Percentiles rank a stretch among this genome's conserved stretches.
These are phyloP conservation scores for Calypte anna DNA, from an alignment of 2,113 vertebrate species.

Conservation along the genomic window DNA sequence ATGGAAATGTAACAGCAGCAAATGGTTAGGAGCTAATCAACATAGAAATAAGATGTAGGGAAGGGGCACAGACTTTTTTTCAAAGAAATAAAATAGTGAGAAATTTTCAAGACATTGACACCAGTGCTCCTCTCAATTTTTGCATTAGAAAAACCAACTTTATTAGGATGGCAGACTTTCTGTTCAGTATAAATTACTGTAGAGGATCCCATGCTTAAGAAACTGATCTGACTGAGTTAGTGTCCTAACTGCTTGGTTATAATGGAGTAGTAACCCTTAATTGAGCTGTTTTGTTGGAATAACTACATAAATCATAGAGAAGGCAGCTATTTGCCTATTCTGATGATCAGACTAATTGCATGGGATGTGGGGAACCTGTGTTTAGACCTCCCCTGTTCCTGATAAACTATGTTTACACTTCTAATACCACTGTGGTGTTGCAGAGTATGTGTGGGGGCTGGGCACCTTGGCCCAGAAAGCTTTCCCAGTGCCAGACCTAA, in stretches of 20 bases:
- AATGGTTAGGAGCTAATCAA: slow-evolving; percentile 17
- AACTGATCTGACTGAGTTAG: neutral
- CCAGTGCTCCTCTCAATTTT: neutral
- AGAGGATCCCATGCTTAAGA: neutral
- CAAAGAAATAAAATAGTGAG: slow-evolving; percentile 5
- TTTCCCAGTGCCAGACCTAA: neutral
- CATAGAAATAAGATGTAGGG: neutral
- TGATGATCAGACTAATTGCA: neutral
- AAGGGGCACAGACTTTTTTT: neutral
- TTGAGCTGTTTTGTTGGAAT: slow-evolving; percentile 24
- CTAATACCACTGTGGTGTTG: neutral
- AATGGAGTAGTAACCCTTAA: slow-evolving; percentile 30
- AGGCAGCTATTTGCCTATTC: slow-evolving; percentile 45
- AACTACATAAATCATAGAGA: slow-evolving; percentile 22
- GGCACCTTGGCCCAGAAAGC: accelerated
- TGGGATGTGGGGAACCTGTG: slow-evolving; percentile 18
- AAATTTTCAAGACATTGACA: neutral
- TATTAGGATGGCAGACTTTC: neutral
- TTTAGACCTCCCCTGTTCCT: neutral
- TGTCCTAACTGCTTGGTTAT: neutral
- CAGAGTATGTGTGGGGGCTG: accelerated
- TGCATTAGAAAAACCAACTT: neutral
- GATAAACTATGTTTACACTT: slow-evolving; percentile 12
- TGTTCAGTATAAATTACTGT: neutral
- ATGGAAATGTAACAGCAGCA: slow-evolving; percentile 23